phyloP scores from a whole-genome alignment of 1,140 invertebrate genomes.

The Rhagoletis pomonella region DNA sequence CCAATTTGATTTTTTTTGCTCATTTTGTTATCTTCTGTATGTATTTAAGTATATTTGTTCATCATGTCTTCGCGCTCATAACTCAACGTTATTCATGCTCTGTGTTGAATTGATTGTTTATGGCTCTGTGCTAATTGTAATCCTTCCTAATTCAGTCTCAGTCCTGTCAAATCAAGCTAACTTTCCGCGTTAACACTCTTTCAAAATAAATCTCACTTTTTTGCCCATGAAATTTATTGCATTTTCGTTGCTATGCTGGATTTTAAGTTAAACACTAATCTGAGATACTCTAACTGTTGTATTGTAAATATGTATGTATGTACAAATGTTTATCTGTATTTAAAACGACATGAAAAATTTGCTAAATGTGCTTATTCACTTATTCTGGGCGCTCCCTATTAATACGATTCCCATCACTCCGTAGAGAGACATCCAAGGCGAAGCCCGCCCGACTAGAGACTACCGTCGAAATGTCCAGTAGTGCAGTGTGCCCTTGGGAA shows the following conservation, averaged over 20 bases:
- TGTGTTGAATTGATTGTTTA: not conserved
- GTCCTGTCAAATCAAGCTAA: too few relatives aligned
- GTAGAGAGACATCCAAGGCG: conserved; percentile 65
- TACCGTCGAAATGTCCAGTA: conserved; percentile 75
- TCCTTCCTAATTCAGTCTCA: not conserved
- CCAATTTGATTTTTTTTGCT: not conserved
- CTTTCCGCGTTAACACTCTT: not conserved
- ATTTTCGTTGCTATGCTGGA: conserved; percentile 35
- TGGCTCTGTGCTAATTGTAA: not conserved
- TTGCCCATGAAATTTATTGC: conserved; percentile 36
- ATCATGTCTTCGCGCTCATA: not conserved
- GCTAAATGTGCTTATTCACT: not conserved
- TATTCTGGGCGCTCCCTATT: not conserved
- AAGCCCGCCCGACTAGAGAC: conserved; percentile 67
- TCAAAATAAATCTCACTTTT: not conserved
- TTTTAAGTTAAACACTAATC: not conserved
- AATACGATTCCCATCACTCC: not conserved
- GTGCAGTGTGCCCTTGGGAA: conserved; percentile 84
- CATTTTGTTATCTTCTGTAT: not conserved
- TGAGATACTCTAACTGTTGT: not conserved
- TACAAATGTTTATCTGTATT: not conserved
- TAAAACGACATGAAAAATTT: not conserved
- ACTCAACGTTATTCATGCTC: not conserved
- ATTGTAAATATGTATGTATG: conserved; percentile 40
- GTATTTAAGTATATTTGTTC: too few relatives aligned